Percentiles rank a stretch among this genome's conserved stretches.
Evolutionary conservation across 1,140 invertebrate genomes (phyloP).

Genomic region (Dufourea novaeangliae): DNA sequence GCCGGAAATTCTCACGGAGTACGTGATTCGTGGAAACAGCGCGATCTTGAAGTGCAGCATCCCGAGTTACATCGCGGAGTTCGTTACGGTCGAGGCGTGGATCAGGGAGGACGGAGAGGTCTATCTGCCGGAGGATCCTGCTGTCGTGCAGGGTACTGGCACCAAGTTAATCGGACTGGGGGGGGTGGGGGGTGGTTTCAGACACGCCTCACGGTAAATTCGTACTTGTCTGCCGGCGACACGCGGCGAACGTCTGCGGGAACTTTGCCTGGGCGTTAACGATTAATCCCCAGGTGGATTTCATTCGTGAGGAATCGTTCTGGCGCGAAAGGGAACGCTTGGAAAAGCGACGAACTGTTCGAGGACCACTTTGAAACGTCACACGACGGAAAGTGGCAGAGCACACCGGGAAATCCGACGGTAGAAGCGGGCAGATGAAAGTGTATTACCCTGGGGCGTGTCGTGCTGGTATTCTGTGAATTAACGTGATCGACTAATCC

Average conservation of each 20-base stretch:
- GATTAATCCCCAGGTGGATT: background rate
- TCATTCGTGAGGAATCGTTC: background rate
- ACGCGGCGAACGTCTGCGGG: background rate
- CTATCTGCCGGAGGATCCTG: slow-evolving; percentile 82
- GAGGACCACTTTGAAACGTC: slow-evolving; percentile 2
- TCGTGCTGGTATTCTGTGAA: background rate
- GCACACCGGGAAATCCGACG: background rate
- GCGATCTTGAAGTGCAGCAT: slow-evolving; percentile 94
- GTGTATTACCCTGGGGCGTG: slow-evolving; percentile 24
- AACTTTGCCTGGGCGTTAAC: background rate
- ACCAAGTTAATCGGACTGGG: slow-evolving; percentile 4
- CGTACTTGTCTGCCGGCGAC: background rate
- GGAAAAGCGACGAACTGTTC: background rate
- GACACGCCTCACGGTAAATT: slow-evolving; percentile 38
- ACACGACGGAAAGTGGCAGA: too few relatives aligned
- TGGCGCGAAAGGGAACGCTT: background rate
- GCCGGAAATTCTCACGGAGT: slow-evolving; percentile 92
- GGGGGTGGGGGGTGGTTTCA: too few relatives aligned
- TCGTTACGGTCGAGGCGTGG: slow-evolving; percentile 92
- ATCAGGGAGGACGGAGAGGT: slow-evolving; percentile 87
- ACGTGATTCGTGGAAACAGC: slow-evolving; percentile 92
- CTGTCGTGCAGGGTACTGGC: slow-evolving; percentile 72
- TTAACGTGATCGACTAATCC: background rate
- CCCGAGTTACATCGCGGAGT: slow-evolving; percentile 93
- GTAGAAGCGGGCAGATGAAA: background rate